Percentiles rank a stretch among this genome's conserved stretches.
These are phyloP conservation scores for Solenopsis fugax DNA, from an alignment of 1,140 invertebrate species.

Conservation along the genomic window DNA sequence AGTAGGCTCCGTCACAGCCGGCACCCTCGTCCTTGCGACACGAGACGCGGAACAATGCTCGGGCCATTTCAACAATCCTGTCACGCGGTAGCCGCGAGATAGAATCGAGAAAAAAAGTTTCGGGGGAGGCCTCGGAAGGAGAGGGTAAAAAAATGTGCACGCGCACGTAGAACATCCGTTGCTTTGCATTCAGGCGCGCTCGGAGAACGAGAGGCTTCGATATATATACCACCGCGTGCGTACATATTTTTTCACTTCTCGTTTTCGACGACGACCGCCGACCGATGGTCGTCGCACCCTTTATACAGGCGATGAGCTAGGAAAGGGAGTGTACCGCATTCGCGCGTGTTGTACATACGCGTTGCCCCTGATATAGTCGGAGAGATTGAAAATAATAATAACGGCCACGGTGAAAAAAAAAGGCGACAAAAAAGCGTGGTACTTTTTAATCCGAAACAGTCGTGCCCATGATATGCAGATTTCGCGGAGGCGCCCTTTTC, in stretches of 20 bases:
- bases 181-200: constrained; percentile 57
- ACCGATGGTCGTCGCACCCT: constrained; percentile 32
- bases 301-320: constrained; percentile 17
- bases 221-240: neutral
- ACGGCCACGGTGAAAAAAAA: constrained; percentile 27
- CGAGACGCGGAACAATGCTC: constrained; percentile 73
- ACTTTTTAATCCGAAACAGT: constrained; percentile 74
- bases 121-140: constrained; percentile 38
- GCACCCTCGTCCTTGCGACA: constrained; percentile 67
- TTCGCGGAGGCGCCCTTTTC: constrained; percentile 70
- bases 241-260: neutral
- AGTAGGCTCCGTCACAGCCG: constrained; percentile 59
- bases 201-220: constrained; percentile 41
- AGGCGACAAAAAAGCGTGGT: constrained; percentile 52
- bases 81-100: constrained; percentile 74
- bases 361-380: constrained; percentile 53
- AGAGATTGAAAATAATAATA: constrained; percentile 77
- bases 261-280: constrained; percentile 2
- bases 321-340: constrained; percentile 21
- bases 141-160: constrained; percentile 51
- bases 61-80: constrained; percentile 73
- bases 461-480: constrained; percentile 76
- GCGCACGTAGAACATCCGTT: constrained; percentile 40
- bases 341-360: constrained; percentile 1
- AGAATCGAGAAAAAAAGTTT: constrained; percentile 72